phyloP scores from a whole-genome alignment of 2,113 vertebrate species.

The Pithys albifrons region DNA sequence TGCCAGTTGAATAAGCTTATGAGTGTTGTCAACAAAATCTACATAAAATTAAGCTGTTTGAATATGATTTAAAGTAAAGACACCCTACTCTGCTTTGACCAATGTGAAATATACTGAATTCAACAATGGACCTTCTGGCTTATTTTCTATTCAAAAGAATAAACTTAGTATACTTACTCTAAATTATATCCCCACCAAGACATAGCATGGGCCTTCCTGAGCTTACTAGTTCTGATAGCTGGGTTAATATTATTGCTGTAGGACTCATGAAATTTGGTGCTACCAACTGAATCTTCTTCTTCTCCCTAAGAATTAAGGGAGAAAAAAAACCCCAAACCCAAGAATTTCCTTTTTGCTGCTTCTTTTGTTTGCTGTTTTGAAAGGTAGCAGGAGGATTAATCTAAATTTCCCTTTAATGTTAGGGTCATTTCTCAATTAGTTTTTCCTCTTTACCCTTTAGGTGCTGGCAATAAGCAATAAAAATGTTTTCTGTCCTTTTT shows the following conservation, averaged over 20 bases:
- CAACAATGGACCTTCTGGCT: background rate
- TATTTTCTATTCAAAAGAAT: background rate
- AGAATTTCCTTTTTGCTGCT: background rate
- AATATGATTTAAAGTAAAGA: background rate
- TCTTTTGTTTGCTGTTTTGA: background rate
- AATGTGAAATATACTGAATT: background rate
- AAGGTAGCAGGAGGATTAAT: fast-evolving
- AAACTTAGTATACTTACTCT: background rate
- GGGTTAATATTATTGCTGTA: background rate
- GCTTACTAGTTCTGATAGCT: background rate
- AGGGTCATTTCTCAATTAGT: background rate
- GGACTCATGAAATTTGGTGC: background rate
- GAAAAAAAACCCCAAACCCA: fast-evolving
- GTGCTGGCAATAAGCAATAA: background rate
- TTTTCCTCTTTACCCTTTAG: background rate
- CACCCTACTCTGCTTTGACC: background rate
- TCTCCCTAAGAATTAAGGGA: background rate
- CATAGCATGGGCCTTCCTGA: background rate
- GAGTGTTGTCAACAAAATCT: background rate
- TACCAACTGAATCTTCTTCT: background rate
- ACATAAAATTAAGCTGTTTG: background rate
- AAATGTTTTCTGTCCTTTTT: background rate
- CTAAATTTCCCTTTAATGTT: background rate
- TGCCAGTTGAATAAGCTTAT: background rate
- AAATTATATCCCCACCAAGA: background rate